Evolutionary conservation across 2,797 vertebrate genomes (phyloP), one percentile per base, ranked within the genome.

Genomic region (Phoeniculus purpureus): DNA sequence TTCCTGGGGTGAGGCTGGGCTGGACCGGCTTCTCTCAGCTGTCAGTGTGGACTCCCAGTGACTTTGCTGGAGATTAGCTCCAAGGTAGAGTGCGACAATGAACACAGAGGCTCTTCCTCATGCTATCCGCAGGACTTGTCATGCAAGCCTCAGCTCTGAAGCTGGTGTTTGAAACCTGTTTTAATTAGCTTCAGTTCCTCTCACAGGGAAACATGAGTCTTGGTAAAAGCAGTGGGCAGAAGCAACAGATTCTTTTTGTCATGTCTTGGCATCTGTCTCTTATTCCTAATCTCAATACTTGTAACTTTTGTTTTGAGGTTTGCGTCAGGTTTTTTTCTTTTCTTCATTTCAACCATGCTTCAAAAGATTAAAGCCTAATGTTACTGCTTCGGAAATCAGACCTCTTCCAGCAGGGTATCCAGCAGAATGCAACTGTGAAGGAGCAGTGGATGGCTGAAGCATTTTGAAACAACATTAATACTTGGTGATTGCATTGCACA

Each of bases 171-270:
- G 13, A 80, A 86, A 65, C 13, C 37, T 72, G 52, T 19, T 87
- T 52, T 31, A 78, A 81, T 90, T 89, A 58, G 22, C 66, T 84
- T 64, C 76, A 78, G 32, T 85, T 87, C 72, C 62, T 23, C 52
- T 70, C 47, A 71, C 29, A 4, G 52, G 50, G 55, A 90, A 85
- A 74, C 64, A 15, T 11, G 52, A 77, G 25, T 58, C 81, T 88
- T 21, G 1, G 56, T 13, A 62, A 64, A 85, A 89, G 85, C 31
- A 34, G 22, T 0, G 0, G 16, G 45, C 70, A 81, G 78, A 81
- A 89, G 72, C 85, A 94, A 79, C 75, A 92, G 47, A n/a, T 81
- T 32, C 84, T 92, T 92, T 93, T 90, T 87, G 66, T 90, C 87
- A 82, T 58, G 11, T 81, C 77, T 87, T 94, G 93, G 81, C 87